Percentiles rank a stretch among this genome's conserved stretches.
phyloP scores from a whole-genome alignment of 2,113 vertebrate species.

The Takifugu flavidus region DNA sequence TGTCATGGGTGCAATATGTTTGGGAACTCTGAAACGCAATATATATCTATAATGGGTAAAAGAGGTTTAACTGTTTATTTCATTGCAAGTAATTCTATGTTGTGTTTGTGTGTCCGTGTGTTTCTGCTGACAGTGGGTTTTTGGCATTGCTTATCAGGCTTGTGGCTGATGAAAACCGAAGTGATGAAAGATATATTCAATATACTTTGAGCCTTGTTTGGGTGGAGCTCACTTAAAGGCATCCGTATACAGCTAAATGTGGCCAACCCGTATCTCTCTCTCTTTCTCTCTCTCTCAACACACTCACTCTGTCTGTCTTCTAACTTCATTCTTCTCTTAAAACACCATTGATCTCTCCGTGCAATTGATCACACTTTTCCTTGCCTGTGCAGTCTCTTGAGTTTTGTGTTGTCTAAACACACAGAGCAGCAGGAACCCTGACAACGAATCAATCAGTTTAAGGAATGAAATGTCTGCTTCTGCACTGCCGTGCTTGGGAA shows the following conservation, averaged over 20 bases:
- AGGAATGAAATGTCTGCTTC: conserved; percentile 46
- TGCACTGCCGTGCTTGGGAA: conserved; percentile 20
- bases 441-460: conserved; percentile 57
- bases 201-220: neutral
- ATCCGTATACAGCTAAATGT: neutral
- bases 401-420: conserved; percentile 51
- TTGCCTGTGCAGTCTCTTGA: conserved; percentile 30
- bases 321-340: conserved; percentile 32
- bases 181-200: neutral
- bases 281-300: neutral
- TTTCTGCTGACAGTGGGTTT: conserved; percentile 27
- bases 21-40: conserved; percentile 20
- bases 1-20: conserved; percentile 19
- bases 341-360: conserved; percentile 50
- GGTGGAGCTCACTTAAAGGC: conserved; percentile 3
- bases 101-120: neutral
- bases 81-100: conserved; percentile 1
- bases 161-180: neutral
- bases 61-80: conserved; percentile 17
- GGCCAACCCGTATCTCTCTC: neutral
- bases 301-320: conserved; percentile 23
- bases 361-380: conserved; percentile 49
- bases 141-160: neutral
- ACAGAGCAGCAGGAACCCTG: conserved; percentile 43
- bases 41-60: neutral